These are phyloP conservation scores for Petaurus breviceps DNA, from an alignment of 2,113 vertebrate genomes.

Conservation along the genomic window DNA sequence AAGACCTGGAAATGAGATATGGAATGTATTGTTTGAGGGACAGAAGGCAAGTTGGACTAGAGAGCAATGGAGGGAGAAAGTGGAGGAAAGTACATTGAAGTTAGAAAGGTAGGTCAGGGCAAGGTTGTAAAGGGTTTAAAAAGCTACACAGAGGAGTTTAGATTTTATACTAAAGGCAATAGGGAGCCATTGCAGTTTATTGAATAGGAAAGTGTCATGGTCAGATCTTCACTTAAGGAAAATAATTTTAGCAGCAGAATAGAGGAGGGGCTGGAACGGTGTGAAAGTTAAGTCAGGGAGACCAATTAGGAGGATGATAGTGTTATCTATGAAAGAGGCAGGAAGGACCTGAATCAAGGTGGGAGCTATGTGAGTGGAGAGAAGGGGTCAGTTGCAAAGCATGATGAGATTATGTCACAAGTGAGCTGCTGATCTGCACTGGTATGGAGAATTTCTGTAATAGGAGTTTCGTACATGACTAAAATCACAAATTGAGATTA, in stretches of 20 bases:
- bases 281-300: background rate
- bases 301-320: background rate
- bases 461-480: too few relatives aligned
- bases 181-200: background rate
- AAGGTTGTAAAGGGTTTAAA: background rate
- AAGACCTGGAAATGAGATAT: constrained; percentile 31
- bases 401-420: too few relatives aligned
- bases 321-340: too few relatives aligned
- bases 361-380: too few relatives aligned
- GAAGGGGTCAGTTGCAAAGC: too few relatives aligned
- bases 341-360: too few relatives aligned
- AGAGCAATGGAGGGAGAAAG: background rate
- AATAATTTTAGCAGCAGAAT: background rate
- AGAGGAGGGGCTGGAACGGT: background rate
- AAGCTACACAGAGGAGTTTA: background rate
- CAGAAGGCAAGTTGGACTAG: background rate
- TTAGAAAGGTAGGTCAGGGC: too few relatives aligned
- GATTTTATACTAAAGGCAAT: background rate
- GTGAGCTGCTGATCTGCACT: too few relatives aligned
- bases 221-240: background rate
- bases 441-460: too few relatives aligned
- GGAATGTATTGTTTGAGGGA: background rate
- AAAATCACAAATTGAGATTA: too few relatives aligned
- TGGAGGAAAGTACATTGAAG: too few relatives aligned
- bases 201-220: background rate